Evolutionary conservation across 2,113 vertebrate species (phyloP).

Genomic region (Accipiter cooperii): DNA sequence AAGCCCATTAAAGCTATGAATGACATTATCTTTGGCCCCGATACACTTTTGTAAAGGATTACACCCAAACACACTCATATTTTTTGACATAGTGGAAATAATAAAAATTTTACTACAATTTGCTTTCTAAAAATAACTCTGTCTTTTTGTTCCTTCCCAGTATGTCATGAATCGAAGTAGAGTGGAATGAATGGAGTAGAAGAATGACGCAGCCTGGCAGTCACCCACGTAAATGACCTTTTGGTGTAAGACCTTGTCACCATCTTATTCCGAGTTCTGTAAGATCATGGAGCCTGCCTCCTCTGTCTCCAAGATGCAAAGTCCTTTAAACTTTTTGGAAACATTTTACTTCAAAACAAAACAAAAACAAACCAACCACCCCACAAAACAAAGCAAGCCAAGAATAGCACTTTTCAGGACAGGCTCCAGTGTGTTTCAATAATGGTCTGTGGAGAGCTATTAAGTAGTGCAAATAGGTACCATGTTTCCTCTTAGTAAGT

Average conservation of each 20-base stretch:
- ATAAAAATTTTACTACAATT: neutral
- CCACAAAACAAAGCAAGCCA: neutral
- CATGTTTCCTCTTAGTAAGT: neutral
- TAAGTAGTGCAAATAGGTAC: neutral
- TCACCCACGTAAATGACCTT: neutral
- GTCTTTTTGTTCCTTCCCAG: slow-evolving; percentile 24
- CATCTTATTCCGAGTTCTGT: neutral
- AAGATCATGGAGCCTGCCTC: neutral
- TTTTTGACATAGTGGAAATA: neutral
- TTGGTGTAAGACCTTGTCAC: neutral
- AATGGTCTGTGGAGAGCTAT: neutral
- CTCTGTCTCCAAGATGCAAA: neutral
- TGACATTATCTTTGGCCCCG: neutral
- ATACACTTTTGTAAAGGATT: accelerated
- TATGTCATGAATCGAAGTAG: slow-evolving; percentile 61
- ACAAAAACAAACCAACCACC: accelerated
- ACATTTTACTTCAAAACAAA: neutral
- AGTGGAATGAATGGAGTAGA: neutral
- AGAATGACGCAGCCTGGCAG: slow-evolving; percentile 12
- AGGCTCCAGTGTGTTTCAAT: neutral
- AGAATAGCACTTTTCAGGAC: neutral
- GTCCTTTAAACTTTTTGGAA: neutral
- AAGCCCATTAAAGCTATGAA: neutral
- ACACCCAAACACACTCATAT: neutral
- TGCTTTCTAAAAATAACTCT: neutral